Evolutionary conservation across 2,797 vertebrate species (phyloP), one percentile per base, ranked within the genome.

Genomic region (Sebastes diploproa): DNA sequence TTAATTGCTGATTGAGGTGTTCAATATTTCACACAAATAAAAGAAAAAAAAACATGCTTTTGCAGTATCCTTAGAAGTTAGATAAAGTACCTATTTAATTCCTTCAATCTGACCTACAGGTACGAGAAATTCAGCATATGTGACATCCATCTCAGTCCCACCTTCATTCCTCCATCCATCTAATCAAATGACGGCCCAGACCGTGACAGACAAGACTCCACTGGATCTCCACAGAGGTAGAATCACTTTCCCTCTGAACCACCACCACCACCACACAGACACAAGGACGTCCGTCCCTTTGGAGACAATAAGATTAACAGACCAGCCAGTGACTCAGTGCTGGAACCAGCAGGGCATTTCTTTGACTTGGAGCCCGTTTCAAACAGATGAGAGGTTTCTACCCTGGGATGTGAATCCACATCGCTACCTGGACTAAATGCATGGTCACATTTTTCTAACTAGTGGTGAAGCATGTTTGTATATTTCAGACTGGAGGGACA

Each of bases 321-420:
- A 78, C 20, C 29, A 34, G 14, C 25, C 76, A 0, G 27, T 11
- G 27, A 66, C 72, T 59, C 90, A 88, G 6, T 68, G 78, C 56
- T 92, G 91, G 86, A 85, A 73, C 76, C 91, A 85, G 22, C 83
- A 88, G 54, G 86, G 82, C 5, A 18, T 73, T 7, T 23, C 83
- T 46, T 79, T 90, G 3, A 56, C 72, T 12, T 88, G 90, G 84
- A 82, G 66, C 62, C 88, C 82, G 25, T 73, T 76, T 65, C 86
- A 90, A 38, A 75, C 84, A 23, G 85, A 92, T 2, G 90, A 92
- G 38, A 86, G 77, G 68, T 84, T 85, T 54, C 29, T 86, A 55
- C 66, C 66, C 54, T 89, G 90, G 58, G 78, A 83, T 27, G 72
- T 74, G 75, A 88, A 36, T 70, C 59, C 66, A 46, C 86, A 77